Evolutionary conservation across 2,888 invertebrate species (phyloP), one percentile per base, ranked within the genome.

Genomic region (Pachydiplax longipennis): DNA sequence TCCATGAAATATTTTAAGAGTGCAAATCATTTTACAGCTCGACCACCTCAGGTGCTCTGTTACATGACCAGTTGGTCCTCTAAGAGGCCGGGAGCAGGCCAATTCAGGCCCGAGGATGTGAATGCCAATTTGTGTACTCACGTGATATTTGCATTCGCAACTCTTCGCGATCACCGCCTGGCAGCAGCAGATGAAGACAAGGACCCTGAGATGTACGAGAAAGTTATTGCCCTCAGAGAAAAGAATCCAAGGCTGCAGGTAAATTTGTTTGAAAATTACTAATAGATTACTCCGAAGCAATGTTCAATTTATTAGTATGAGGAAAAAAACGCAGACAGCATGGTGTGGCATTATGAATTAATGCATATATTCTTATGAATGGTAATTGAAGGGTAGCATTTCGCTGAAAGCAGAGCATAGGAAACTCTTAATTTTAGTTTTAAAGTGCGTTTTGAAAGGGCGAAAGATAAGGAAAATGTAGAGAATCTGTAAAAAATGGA

Each of bases 1-100:
- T 6, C 10, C 8, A 44, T 44, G 8, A 44, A 44, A 44, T 0
- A 6, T 44, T 44, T 44, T 44, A 44, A 44, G 10, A 44, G 44
- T 44, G 8, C 44, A 44, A 53, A 53, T 53, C 53, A 53, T 92
- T 92, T 93, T 93, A 2, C 94, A 98, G 98, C 96, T 92, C 97
- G 98, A 80, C 96, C 97, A 90, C 97, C 98, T 0, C 97, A 98
- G 94, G 96, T 98, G 4, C 97, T 99, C 93, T 99, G 99, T 94
- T 99, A 99, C 94, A 95, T 99, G 94, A 99, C 99, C 2, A 99
- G 98, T 92, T 99, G 99, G 99, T 98, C 99, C 0, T 96, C 97
- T 91, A 99, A 99, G 94, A 95, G 99, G 90, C 97, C 97, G 0
- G 98, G 98, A 91, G 95, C 96, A 5, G 99, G 98, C 18, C 97